Percentiles rank a stretch among this genome's conserved stretches.
These are phyloP conservation scores for Cephus nigrinus DNA, from an alignment of 2,888 invertebrate genomes.

Conservation along the genomic window DNA sequence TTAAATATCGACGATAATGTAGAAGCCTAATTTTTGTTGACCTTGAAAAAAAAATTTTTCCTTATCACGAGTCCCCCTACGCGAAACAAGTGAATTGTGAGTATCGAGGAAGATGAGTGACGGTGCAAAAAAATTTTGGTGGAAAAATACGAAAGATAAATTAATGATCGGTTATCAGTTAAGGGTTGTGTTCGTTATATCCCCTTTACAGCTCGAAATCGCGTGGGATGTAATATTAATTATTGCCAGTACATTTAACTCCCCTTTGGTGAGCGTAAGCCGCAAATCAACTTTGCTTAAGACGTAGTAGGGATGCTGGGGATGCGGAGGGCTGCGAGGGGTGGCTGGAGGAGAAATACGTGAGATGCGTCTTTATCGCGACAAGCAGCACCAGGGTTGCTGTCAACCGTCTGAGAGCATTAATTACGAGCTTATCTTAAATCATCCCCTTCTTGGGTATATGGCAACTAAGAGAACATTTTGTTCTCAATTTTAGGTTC, in stretches of 20 bases:
- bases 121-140: neutral
- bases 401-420: neutral
- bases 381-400: neutral
- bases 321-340: too few relatives aligned
- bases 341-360: neutral
- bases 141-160: neutral
- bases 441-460: neutral
- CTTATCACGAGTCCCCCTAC: neutral
- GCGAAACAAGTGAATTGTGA: too few relatives aligned
- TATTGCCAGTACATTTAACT: neutral
- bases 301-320: neutral
- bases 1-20: neutral
- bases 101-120: too few relatives aligned
- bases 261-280: neutral
- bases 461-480: neutral
- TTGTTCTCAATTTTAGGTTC: neutral
- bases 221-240: neutral
- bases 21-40: neutral
- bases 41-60: neutral
- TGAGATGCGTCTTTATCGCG: neutral
- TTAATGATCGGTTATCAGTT: neutral
- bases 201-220: neutral
- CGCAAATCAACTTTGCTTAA: neutral
- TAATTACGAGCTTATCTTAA: slow-evolving; percentile 4
- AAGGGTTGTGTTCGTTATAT: neutral